Evolutionary conservation across 1,140 invertebrate species (phyloP), one percentile per base, ranked within the genome.

Genomic region (Zaprionus inermis): DNA sequence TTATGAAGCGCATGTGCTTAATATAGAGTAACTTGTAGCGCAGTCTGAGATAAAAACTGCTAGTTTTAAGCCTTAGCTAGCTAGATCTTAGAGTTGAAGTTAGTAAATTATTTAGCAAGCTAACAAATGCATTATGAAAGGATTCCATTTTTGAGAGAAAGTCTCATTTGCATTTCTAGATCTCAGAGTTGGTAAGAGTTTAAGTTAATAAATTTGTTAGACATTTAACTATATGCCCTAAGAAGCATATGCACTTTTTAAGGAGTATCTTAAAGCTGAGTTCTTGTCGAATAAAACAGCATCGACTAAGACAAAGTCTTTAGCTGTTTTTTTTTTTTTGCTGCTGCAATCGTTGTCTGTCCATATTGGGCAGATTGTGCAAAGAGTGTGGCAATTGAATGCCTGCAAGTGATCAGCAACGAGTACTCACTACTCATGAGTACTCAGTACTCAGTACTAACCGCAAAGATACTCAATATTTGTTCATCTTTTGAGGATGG

Each of bases 301-400:
- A 52, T 9, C 34, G 52, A 36, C 67, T 20, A 3, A 44, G 32
- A 34, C 51, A 32, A 16, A 18, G 24, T 51, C 32, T 64, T 12
- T 7, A 34, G 61, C 64, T 78, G 24, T 49, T 71, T 66, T 54
- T 56, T 60, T 49, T 38, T 44, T 58, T 3, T 28, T 28, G 55
- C 11, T 54, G 60, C n/a, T n/a, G n/a, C n/a, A n/a, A n/a, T 44
- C 44, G 56, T 16, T 36, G 60, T 52, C 44, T 70, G 67, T 22
- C 81, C 82, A 81, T 86, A 76, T 85, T 76, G 75, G 78, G 78
- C 55, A 58, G 60, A 57, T 52, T 65, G 66, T 64, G 67, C 16
- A 36, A 68, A 60, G 22, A 69, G 20, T 73, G 34, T 59, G 72
- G 60, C 78, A 81, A 82, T 54, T 60, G 76, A 73, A 59, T 79